Evolutionary conservation across 2,888 invertebrate species (phyloP).

Genomic region (Synergus laeviventris): DNA sequence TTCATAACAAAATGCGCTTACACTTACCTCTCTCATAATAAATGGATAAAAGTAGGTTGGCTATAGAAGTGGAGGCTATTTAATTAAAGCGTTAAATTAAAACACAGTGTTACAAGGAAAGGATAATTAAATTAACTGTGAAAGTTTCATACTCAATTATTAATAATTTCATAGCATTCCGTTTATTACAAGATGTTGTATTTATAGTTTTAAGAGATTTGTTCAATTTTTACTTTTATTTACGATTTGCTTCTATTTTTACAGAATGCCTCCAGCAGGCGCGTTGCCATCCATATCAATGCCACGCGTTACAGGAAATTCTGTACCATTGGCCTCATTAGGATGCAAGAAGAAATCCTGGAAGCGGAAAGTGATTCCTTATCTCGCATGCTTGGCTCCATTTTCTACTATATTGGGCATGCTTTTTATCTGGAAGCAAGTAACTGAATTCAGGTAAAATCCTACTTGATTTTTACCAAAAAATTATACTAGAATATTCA

Average conservation of each 20-base stretch:
- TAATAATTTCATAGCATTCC: too few relatives aligned
- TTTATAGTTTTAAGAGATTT: too few relatives aligned
- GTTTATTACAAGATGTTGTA: too few relatives aligned
- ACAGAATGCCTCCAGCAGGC: slow-evolving; percentile 60
- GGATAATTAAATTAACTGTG: too few relatives aligned
- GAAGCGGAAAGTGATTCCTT: slow-evolving; percentile 80
- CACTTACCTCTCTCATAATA: slow-evolving; percentile 3
- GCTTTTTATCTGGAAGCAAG: slow-evolving; percentile 88
- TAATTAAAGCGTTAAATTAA: slow-evolving; percentile 26
- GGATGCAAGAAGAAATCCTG: slow-evolving; percentile 66
- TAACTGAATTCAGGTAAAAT: slow-evolving; percentile 81
- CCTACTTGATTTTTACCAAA: not conserved
- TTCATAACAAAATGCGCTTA: slow-evolving; percentile 2
- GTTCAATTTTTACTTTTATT: not conserved
- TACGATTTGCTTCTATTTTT: slow-evolving; percentile 42
- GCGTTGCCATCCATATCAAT: slow-evolving; percentile 46
- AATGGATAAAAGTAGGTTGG: slow-evolving; percentile 17
- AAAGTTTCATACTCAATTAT: too few relatives aligned
- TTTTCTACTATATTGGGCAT: slow-evolving; percentile 89
- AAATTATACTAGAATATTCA: not conserved
- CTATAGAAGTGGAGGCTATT: slow-evolving; percentile 22
- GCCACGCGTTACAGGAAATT: slow-evolving; percentile 43
- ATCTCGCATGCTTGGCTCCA: slow-evolving; percentile 85
- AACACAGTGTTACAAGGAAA: slow-evolving; percentile 13
- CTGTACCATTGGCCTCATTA: slow-evolving; percentile 46